A percentile compares a stretch with the other conserved stretches of the same genome.
Conservation (phyloP, 2,797 vertebrate species). For the Oreochromis mossambicus region DNA sequence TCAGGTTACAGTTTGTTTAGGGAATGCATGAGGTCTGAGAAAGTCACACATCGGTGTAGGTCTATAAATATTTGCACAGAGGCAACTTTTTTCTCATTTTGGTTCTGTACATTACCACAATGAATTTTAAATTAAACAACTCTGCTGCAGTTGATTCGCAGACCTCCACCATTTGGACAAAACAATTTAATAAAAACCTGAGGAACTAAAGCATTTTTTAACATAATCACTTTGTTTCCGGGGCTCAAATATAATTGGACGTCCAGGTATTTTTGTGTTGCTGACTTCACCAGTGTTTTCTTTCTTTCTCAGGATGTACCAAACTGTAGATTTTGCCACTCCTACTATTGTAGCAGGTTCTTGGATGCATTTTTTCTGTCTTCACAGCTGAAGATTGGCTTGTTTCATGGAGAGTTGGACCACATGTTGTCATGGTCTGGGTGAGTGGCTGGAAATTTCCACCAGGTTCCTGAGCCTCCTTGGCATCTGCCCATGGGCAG, state of each 20-base stretch:
- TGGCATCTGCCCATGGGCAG: rapidly evolving
- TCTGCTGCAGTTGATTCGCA: rapidly evolving
- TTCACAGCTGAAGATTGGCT: background rate
- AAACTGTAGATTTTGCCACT: background rate
- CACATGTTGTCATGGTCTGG: background rate
- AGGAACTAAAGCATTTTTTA: too few relatives aligned
- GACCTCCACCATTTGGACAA: too few relatives aligned
- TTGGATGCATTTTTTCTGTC: background rate
- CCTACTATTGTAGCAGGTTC: background rate
- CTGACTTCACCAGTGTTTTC: background rate
- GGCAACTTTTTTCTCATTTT: too few relatives aligned
- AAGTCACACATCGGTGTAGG: background rate
- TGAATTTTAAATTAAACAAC: too few relatives aligned
- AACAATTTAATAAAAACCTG: too few relatives aligned
- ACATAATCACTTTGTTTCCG: too few relatives aligned
- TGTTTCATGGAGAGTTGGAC: background rate
- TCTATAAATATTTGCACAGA: background rate
- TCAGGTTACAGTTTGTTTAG: background rate
- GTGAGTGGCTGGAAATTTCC: background rate
- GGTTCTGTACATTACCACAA: too few relatives aligned
- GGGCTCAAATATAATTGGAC: too few relatives aligned
- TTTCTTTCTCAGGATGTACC: background rate
- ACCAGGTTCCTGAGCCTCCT: background rate
- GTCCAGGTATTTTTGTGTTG: rapidly evolving
- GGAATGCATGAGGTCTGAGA: background rate